A percentile compares a stretch with the other conserved stretches of the same genome.
phyloP scores from a whole-genome alignment of 2,888 invertebrate species.

The Andrena fulva region DNA sequence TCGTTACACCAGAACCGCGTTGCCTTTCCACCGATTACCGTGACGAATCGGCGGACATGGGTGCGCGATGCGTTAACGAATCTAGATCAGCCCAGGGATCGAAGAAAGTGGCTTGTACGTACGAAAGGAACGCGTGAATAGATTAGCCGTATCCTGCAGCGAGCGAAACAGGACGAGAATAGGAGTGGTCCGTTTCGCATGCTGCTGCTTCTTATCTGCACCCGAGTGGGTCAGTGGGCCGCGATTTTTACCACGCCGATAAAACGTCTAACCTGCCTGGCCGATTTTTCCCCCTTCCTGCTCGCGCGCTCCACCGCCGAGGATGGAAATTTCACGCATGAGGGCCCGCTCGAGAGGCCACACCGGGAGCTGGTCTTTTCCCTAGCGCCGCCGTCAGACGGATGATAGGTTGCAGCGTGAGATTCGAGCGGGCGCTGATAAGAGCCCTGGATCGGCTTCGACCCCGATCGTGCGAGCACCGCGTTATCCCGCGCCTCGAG shows the following conservation, averaged over 20 bases:
- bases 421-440: conserved; percentile 45
- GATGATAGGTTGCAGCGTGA: conserved; percentile 47
- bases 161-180: conserved; percentile 5
- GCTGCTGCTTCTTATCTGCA: conserved; percentile 49
- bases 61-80: conserved; percentile 26
- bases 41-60: conserved; percentile 43
- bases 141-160: conserved; percentile 37
- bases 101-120: conserved; percentile 18
- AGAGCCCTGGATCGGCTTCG: conserved; percentile 18
- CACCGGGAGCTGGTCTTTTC: neutral
- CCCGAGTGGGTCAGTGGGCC: conserved; percentile 65
- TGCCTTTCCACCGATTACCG: conserved; percentile 34
- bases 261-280: conserved; percentile 32
- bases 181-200: conserved; percentile 39
- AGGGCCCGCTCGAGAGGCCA: conserved; percentile 31
- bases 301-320: conserved; percentile 62
- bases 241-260: conserved; percentile 55
- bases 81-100: conserved; percentile 32
- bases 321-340: conserved; percentile 74
- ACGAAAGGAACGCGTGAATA: conserved; percentile 26
- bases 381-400: conserved; percentile 1
- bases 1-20: conserved; percentile 35
- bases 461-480: conserved; percentile 20
- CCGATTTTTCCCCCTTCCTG: conserved; percentile 64
- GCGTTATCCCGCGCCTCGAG: conserved; percentile 5